phyloP scores from a whole-genome alignment of 2,113 vertebrate species.

The Suncus etruscus region DNA sequence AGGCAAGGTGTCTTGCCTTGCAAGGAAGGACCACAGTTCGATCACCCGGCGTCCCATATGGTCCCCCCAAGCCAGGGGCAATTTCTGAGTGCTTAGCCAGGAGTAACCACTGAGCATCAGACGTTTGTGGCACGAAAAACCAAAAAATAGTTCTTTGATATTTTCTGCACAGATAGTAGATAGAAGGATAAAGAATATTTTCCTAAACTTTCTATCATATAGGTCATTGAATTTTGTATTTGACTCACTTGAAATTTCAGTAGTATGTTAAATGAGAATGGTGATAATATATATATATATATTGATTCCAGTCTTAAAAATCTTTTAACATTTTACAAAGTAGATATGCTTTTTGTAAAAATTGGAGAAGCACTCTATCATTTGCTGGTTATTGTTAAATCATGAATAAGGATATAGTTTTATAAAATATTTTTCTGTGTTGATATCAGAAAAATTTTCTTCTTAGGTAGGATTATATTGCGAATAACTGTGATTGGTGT shows the following conservation, averaged over 20 bases:
- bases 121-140: no score
- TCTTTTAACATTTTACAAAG: background rate
- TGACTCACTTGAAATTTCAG: background rate
- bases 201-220: background rate
- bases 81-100: no score
- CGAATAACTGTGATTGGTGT: background rate
- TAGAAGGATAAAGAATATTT: background rate
- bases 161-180: background rate
- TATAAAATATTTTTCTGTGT: background rate
- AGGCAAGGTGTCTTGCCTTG: no score
- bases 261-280: background rate
- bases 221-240: background rate
- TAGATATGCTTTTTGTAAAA: background rate
- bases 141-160: constrained; percentile 1
- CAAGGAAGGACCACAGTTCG: no score
- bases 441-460: background rate
- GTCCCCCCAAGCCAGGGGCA: no score
- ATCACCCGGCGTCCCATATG: no score
- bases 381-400: background rate
- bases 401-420: background rate
- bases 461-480: background rate
- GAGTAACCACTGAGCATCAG: no score
- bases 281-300: background rate
- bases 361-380: background rate
- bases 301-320: background rate